Percentiles rank a stretch among this genome's conserved stretches.
These are phyloP conservation scores for Caenorhabditis becei DNA, from an alignment of 2,888 invertebrate species.

Conservation along the genomic window DNA sequence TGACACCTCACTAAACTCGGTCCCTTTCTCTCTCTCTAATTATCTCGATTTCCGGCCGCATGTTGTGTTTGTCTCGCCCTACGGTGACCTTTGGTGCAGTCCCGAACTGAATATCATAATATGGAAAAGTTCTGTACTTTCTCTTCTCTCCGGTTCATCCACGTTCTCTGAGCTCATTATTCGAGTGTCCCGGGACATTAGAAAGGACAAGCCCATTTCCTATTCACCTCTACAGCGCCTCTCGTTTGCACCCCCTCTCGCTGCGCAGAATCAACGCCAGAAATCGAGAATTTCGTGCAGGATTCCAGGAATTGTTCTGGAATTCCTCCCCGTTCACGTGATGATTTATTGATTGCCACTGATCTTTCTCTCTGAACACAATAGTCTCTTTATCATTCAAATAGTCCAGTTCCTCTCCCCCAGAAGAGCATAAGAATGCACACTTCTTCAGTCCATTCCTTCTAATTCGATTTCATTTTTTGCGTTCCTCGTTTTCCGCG, in stretches of 20 bases:
- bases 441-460: no score
- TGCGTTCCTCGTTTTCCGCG: not conserved
- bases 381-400: no score
- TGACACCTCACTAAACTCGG: no score
- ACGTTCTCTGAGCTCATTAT: constrained; percentile 9
- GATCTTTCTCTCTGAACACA: not conserved
- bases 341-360: not conserved
- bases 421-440: no score
- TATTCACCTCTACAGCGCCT: constrained; percentile 27
- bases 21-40: constrained; percentile 11
- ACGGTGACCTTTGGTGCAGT: constrained; percentile 4
- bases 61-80: constrained; percentile 20
- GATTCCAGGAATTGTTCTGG: not conserved
- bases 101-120: not conserved
- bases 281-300: not conserved
- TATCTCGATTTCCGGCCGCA: constrained; percentile 25
- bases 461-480: constrained; percentile 48
- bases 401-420: not conserved
- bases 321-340: no score
- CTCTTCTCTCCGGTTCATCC: not conserved
- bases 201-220: constrained; percentile 30
- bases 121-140: not conserved
- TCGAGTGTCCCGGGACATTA: not conserved
- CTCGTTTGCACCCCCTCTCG: not conserved
- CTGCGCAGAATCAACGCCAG: not conserved